Evolutionary conservation across 2,888 invertebrate genomes (phyloP), one percentile per base, ranked within the genome.

Genomic region (Latheticus oryzae): DNA sequence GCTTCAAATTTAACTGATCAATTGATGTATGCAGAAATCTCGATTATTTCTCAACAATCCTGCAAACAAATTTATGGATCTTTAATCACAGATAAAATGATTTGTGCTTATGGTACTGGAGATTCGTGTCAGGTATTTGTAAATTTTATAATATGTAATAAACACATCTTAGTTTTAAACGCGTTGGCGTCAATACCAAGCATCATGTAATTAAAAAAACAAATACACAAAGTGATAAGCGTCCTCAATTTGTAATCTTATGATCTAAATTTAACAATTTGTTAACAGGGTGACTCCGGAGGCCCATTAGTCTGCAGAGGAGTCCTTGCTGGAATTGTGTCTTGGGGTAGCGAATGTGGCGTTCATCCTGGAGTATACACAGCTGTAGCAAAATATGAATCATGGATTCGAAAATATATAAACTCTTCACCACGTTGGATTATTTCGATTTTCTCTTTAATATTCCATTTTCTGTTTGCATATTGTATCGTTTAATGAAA

Each of bases 211-310:
- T n/a, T n/a, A n/a, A n/a, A n/a, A n/a, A n/a, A n/a, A n/a, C n/a
- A n/a, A n/a, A n/a, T n/a, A n/a, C n/a, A n/a, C n/a, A n/a, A n/a
- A n/a, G n/a, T n/a, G n/a, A n/a, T n/a, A n/a, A n/a, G n/a, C n/a
- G n/a, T n/a, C n/a, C n/a, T n/a, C n/a, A n/a, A n/a, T n/a, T n/a
- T n/a, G n/a, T n/a, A n/a, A n/a, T n/a, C n/a, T n/a, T n/a, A n/a
- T n/a, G n/a, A n/a, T n/a, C n/a, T n/a, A n/a, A n/a, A n/a, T n/a
- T n/a, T n/a, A n/a, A 28, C 7, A 12, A 28, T 50, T 24, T 24
- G 42, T 33, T 60, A 61, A 23, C 43, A 71, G 70, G 72, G 70
- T n/a, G 72, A 72, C 60, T 72, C 72, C 3, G 72, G 72, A 40
- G 72, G 72, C 11, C 70, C 72, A 2, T 45, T 72, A 30, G 57